Evolutionary conservation across 30 jellyfish, hydroid and myxozoan genomes (phyloP).

Genomic region (Aurelia aurita): DNA sequence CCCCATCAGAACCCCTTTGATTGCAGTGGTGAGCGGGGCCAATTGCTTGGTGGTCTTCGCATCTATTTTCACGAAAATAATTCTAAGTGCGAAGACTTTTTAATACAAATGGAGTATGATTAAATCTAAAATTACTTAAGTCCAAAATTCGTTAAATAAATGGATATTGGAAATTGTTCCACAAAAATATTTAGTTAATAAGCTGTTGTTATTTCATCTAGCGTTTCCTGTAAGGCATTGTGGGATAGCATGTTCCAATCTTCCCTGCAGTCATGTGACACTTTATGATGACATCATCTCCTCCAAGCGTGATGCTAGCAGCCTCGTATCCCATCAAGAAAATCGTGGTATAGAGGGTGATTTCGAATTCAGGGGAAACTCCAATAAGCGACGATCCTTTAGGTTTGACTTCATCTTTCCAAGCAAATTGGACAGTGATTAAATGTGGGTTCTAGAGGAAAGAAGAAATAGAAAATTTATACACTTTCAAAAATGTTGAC

Average conservation of each 20-base stretch:
- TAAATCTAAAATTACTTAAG: no score
- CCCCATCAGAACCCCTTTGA: no score
- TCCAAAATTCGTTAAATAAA: no score
- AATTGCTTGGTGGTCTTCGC: no score
- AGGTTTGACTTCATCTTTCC: slow-evolving; percentile 82
- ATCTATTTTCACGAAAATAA: no score
- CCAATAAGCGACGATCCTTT: slow-evolving; percentile 90
- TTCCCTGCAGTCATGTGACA: slow-evolving; percentile 79
- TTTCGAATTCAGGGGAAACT: slow-evolving; percentile 94
- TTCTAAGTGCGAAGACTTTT: no score
- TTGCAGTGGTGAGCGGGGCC: no score
- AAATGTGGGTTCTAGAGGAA: slow-evolving; percentile 74
- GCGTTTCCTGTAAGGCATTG: slow-evolving; percentile 14
- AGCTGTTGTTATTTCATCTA: no score
- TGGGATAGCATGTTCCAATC: slow-evolving; percentile 90
- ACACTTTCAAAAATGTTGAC: no score
- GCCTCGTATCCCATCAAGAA: slow-evolving; percentile 83
- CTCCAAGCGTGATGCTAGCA: slow-evolving; percentile 73
- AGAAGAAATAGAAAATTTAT: not conserved
- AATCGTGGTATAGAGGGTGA: slow-evolving; percentile 78
- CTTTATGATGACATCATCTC: slow-evolving; percentile 79
- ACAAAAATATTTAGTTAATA: no score
- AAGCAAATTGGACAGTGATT: slow-evolving; percentile 70
- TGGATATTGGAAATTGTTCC: no score
- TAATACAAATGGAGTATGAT: no score